Conservation (phyloP, 2,113 vertebrate genomes). For the Toxotes jaculatrix region DNA sequence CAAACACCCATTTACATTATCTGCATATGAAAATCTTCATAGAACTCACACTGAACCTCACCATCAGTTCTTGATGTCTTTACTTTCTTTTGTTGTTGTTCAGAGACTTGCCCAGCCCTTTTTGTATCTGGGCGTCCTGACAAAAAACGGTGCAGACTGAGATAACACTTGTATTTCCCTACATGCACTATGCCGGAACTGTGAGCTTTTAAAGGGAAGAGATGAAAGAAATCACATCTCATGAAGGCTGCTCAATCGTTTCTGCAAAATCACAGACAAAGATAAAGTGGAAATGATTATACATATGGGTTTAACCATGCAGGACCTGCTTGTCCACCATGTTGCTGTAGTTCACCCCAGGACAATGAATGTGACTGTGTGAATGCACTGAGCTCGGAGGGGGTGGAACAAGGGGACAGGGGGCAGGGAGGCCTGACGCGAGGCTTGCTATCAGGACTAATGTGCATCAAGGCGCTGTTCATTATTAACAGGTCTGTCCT, state of each 20-base stretch:
- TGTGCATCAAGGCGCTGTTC: slow-evolving; percentile 67
- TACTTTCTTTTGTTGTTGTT: neutral
- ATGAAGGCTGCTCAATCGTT: neutral
- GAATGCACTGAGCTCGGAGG: slow-evolving; percentile 58
- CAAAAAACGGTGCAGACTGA: neutral
- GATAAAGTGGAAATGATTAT: neutral
- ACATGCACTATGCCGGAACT: neutral
- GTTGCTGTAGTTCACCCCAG: slow-evolving; percentile 63
- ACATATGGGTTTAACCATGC: slow-evolving; percentile 10
- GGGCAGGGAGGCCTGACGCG: slow-evolving; percentile 67
- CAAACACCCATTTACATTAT: neutral
- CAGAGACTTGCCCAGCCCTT: neutral
- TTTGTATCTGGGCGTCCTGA: neutral
- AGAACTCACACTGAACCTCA: neutral
- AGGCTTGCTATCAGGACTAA: slow-evolving; percentile 80
- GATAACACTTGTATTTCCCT: slow-evolving; percentile 30
- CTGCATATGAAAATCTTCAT: neutral
- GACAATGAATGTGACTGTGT: slow-evolving; percentile 71
- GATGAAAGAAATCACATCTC: neutral
- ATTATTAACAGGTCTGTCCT: slow-evolving; percentile 40
- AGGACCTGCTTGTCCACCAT: slow-evolving; percentile 30
- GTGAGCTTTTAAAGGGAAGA: neutral
- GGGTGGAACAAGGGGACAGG: slow-evolving; percentile 55
- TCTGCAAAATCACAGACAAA: neutral
- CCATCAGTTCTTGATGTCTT: neutral